phyloP scores from a whole-genome alignment of 2,888 invertebrate species.

The Sycophila texana region DNA sequence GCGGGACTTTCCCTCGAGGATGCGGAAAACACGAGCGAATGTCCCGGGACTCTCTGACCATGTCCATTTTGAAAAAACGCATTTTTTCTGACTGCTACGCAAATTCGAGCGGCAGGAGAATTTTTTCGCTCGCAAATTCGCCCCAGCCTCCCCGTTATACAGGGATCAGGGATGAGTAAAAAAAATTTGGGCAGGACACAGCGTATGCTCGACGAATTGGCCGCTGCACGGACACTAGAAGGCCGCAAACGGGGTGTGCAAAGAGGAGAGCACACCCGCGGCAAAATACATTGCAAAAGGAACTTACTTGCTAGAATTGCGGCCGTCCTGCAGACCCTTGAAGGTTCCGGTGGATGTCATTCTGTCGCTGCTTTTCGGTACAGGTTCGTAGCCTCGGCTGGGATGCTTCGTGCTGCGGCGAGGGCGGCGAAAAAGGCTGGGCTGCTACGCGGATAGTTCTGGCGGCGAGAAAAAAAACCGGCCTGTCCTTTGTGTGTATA shows the following conservation, averaged over 20 bases:
- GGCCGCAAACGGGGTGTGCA: neutral
- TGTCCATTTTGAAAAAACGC: neutral
- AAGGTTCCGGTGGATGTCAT: constrained; percentile 82
- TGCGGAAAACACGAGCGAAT: too few relatives aligned
- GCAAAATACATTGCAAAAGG: neutral
- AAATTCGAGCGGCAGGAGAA: neutral
- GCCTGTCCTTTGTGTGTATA: constrained; percentile 32
- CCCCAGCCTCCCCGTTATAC: neutral
- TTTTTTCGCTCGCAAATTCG: neutral
- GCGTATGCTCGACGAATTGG: neutral
- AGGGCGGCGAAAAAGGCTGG: neutral
- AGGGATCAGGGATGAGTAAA: neutral
- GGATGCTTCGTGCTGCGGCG: neutral
- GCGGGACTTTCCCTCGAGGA: too few relatives aligned
- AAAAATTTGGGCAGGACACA: neutral
- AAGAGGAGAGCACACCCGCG: neutral
- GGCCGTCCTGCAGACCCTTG: constrained; percentile 79
- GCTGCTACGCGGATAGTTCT: neutral
- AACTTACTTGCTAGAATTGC: constrained; percentile 82
- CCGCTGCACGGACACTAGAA: neutral
- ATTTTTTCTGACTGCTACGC: neutral
- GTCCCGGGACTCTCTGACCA: too few relatives aligned
- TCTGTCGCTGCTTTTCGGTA: constrained; percentile 20
- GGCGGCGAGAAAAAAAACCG: constrained; percentile 24
- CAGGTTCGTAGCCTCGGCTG: neutral